These are phyloP conservation scores for Cactoblastis cactorum DNA, from an alignment of 2,888 invertebrate species.

Conservation along the genomic window DNA sequence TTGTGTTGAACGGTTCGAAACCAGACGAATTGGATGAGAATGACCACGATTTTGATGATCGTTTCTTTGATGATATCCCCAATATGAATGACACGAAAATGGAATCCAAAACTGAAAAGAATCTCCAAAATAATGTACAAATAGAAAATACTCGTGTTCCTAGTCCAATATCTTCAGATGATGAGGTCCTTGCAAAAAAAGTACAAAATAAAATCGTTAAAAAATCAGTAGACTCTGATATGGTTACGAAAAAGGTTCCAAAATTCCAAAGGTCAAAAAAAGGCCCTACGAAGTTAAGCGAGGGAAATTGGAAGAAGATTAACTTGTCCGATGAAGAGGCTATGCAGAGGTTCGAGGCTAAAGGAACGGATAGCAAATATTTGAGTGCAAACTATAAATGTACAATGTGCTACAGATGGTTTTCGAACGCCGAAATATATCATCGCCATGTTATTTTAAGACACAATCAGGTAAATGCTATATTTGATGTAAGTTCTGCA, in stretches of 20 bases:
- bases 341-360: slow-evolving; percentile 43
- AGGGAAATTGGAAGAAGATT: slow-evolving; percentile 49
- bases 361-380: slow-evolving; percentile 46
- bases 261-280: slow-evolving; percentile 21
- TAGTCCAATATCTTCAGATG: slow-evolving; percentile 21
- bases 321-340: slow-evolving; percentile 59
- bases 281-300: slow-evolving; percentile 19
- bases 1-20: no score
- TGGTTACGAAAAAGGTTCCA: slow-evolving; percentile 14
- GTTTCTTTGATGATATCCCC: not conserved
- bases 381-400: slow-evolving; percentile 50
- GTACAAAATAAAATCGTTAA: not conserved
- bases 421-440: slow-evolving; percentile 58
- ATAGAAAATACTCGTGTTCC: not conserved
- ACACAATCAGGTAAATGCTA: slow-evolving; percentile 49
- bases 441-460: slow-evolving; percentile 47
- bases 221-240: not conserved
- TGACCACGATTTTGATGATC: slow-evolving; percentile 15
- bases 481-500: not conserved
- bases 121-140: not conserved
- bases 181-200: slow-evolving; percentile 15
- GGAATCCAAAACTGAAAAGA: not conserved
- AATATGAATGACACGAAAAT: not conserved
- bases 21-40: slow-evolving; percentile 16
- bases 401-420: slow-evolving; percentile 56